Base-by-base conservation (phyloP, 2,888 invertebrate genomes). In the Tiliacea citrago region DNA sequence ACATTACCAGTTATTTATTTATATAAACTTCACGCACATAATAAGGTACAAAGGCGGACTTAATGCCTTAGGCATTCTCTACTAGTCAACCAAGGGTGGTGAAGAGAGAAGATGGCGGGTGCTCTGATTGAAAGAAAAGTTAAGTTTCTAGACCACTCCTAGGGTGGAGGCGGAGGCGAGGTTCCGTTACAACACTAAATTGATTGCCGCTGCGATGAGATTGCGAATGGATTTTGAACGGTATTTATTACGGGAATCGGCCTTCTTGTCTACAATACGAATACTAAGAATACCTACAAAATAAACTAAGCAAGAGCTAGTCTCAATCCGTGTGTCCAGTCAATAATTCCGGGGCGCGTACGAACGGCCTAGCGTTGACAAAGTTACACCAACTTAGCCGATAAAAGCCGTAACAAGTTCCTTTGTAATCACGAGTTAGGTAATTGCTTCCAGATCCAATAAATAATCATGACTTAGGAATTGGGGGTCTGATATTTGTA, bases 381-480 rank as follows among this genome's bases (percentile, higher is more conserved):
- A 86, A 77, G 75, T 86, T 81, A 16, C 49, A 39, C 10, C 3
- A 86, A 84, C 68, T 86, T 73, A 12, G 18, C 13, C 81, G 60
- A 86, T 79, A 82, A 75, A 84, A 75, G 74, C 72, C 49, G 68
- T 57, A 66, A 67, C 53, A 78, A 81, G 79, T 86, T 82, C 49
- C 63, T 67, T 61, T 84, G 76, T 86, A 77, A 85, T 86, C 79
- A 71, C 66, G 60, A 84, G 72, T 76, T 62, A 68, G 66, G 79
- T 85, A 85, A 85, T 85, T 85, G 73, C 73, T 86, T 86, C 73
- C 74, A 73, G 45, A 65, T 62, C 66, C 42, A 84, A 85, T 85
- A 85, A 85, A 85, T 86, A 82, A 84, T 78, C 81, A 73, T 49
- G 62, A 53, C 69, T 70, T 62, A 69, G 66, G 62, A 55, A 47